Percentiles rank a stretch among this genome's conserved stretches.
These are phyloP conservation scores for Galerucella calmariensis DNA, from an alignment of 2,888 invertebrate genomes.

Conservation along the genomic window DNA sequence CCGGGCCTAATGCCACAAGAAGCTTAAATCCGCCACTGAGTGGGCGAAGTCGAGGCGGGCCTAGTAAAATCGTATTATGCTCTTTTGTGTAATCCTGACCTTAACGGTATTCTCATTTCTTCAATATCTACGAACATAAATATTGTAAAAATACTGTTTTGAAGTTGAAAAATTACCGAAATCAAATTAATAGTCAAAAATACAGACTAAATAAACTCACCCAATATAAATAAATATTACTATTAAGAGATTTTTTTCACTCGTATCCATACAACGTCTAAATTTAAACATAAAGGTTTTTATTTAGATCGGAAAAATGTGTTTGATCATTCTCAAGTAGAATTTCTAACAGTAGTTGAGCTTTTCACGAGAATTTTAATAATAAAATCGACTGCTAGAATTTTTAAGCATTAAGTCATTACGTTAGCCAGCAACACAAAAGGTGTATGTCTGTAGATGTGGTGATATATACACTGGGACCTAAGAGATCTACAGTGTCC, in stretches of 20 bases:
- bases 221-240: background rate
- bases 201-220: background rate
- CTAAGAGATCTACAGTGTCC: no score
- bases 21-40: no score
- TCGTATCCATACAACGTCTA: background rate
- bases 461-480: no score
- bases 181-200: background rate
- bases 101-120: no score
- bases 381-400: background rate
- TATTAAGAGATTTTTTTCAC: background rate
- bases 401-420: no score
- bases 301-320: background rate
- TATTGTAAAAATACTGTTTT: background rate
- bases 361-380: background rate
- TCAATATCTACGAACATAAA: background rate
- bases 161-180: background rate
- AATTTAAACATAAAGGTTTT: background rate
- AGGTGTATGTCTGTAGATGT: no score
- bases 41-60: no score
- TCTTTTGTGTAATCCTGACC: no score
- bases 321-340: conserved; percentile 1
- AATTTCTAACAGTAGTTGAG: background rate
- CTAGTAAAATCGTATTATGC: no score
- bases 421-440: no score
- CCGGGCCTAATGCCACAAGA: no score